Base-by-base conservation (phyloP, 2,113 vertebrate genomes). In the Brachyhypopomus occidentalis region DNA sequence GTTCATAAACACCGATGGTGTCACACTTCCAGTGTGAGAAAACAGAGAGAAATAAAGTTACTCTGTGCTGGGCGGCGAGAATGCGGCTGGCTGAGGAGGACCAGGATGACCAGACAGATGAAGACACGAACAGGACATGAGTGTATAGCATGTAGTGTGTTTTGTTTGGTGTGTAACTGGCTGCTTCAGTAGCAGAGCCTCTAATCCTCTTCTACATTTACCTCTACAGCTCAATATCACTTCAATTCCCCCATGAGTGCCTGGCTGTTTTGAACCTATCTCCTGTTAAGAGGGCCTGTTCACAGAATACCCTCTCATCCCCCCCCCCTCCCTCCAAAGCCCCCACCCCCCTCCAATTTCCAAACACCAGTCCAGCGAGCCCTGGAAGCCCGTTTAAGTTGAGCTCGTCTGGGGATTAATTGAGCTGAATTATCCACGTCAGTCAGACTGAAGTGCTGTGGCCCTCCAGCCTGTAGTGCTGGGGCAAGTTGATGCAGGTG, bases 151-250 rank as follows among this genome's bases (percentile, higher is more conserved):
- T 52, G 45, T 11, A 52, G 45, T 14, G 45, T 52, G 45, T 52
- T 52, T 2, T 14, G 41, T 48, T 5, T 9, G 79, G 77, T 34
- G 72, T 64, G 56, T 60, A 82, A 72, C 75, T 45, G 60, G 71
- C 67, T 19, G 62, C 64, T 76, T 85, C 36, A 27, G 62, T 71
- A 82, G 72, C 75, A 83, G 92, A 92, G 91, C 77, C 83, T 83
- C 79, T 86, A 84, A 86, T 78, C 75, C 82, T 81, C 75, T 78
- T 81, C 78, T 81, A 66, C 83, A 79, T 82, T 83, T 86, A 86
- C 80, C 80, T 72, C 83, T 36, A 67, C 27, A 66, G 85, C 79
- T 84, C 75, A 84, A 81, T 77, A 84, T 84, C 82, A 82, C 82
- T 85, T 83, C 78, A 81, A 73, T 72, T 84, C 83, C 73, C 76